phyloP scores from a whole-genome alignment of 2,113 vertebrate genomes.

The Erpornis zantholeuca region DNA sequence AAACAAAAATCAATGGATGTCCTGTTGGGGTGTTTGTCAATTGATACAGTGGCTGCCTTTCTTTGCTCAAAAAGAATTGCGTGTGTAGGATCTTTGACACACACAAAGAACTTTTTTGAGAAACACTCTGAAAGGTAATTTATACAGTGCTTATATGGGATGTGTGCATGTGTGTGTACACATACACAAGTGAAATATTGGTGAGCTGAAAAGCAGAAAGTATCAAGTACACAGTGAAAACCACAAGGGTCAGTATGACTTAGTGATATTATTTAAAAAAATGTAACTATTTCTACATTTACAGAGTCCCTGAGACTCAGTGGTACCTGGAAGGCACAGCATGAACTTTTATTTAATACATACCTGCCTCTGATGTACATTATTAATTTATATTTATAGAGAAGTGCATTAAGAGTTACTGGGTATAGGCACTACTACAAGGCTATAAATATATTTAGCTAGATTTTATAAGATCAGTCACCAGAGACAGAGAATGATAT shows the following conservation, averaged over 20 bases:
- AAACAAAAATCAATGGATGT: neutral
- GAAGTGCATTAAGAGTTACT: neutral
- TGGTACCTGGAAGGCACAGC: neutral
- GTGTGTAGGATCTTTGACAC: neutral
- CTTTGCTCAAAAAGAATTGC: neutral
- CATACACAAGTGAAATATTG: neutral
- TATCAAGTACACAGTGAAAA: neutral
- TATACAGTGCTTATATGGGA: neutral
- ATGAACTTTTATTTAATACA: neutral
- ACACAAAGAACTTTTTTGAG: neutral
- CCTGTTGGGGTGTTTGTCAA: neutral
- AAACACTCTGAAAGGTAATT: neutral
- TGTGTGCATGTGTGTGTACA: neutral
- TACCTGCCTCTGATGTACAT: neutral
- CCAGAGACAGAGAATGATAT: neutral
- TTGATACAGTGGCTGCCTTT: neutral
- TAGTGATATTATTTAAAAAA: neutral
- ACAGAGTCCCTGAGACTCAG: neutral
- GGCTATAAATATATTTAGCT: neutral
- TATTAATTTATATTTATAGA: conserved; percentile 28
- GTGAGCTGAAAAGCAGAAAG: neutral
- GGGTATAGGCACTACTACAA: neutral
- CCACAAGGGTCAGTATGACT: neutral
- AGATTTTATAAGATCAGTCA: conserved; percentile 18
- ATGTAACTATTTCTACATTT: neutral